Evolutionary conservation across 2,888 invertebrate species (phyloP).

Genomic region (Panorpa germanica): DNA sequence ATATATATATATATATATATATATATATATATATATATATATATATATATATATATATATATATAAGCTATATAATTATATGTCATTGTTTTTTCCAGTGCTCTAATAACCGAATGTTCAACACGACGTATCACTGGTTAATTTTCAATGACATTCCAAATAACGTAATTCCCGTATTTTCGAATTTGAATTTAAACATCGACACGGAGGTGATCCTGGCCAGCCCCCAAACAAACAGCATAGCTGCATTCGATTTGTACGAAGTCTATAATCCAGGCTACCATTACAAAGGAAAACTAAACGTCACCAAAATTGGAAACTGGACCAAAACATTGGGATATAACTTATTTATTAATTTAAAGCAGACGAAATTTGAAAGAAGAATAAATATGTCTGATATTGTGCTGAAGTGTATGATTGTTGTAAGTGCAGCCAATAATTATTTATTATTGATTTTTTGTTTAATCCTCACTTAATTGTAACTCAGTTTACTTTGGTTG

Average conservation of each 20-base stretch:
- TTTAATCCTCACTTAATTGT: no score
- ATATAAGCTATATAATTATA: no score
- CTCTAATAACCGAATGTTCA: slow-evolving; percentile 9
- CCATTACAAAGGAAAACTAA: slow-evolving; percentile 10
- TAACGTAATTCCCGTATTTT: slow-evolving; percentile 3
- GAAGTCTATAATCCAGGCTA: slow-evolving; percentile 13
- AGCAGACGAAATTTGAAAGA: slow-evolving; percentile 3
- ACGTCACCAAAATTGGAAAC: slow-evolving; percentile 10
- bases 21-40: no score
- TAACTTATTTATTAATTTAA: slow-evolving; percentile 1
- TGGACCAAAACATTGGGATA: slow-evolving; percentile 7
- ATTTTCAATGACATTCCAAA: slow-evolving; percentile 10
- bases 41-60: no score
- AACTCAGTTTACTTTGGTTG: no score
- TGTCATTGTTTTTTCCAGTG: no score
- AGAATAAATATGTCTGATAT: slow-evolving; percentile 1
- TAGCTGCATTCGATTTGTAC: slow-evolving; percentile 8
- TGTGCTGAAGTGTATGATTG: not conserved
- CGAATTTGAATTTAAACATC: slow-evolving; percentile 6
- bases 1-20: no score
- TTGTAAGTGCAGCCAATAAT: slow-evolving; percentile 1
- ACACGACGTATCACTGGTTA: slow-evolving; percentile 12
- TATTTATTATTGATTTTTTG: no score
- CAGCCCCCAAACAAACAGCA: not conserved
- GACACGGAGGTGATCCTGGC: slow-evolving; percentile 8